These are phyloP conservation scores for Aproaerema taeniolella DNA, from an alignment of 2,888 invertebrate genomes.

Conservation along the genomic window DNA sequence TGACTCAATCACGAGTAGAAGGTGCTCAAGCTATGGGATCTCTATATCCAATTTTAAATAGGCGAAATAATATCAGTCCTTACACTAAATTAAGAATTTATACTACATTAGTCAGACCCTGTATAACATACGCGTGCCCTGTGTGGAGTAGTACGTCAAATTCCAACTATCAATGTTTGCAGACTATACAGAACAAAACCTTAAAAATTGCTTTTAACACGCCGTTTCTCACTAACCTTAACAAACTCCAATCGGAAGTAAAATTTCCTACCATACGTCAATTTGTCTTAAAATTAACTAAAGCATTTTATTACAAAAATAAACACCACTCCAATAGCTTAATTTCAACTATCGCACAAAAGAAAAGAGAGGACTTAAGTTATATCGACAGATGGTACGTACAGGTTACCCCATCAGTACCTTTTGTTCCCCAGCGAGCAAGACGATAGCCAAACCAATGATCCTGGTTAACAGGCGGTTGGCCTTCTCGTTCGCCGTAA, in stretches of 20 bases:
- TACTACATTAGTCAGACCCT: conserved; percentile 5
- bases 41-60: conserved; percentile 5
- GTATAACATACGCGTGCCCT: conserved; percentile 9
- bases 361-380: neutral
- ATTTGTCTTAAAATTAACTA: neutral
- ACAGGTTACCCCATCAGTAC: conserved; percentile 8
- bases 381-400: conserved; percentile 11
- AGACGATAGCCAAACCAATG: neutral
- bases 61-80: neutral
- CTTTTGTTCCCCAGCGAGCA: neutral
- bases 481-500: neutral
- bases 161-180: conserved; percentile 2
- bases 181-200: conserved; percentile 10
- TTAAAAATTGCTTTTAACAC: conserved; percentile 10
- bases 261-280: neutral
- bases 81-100: conserved; percentile 4
- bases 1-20: neutral
- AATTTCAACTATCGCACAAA: conserved; percentile 2
- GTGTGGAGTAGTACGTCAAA: conserved; percentile 10
- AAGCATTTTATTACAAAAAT: neutral
- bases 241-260: neutral
- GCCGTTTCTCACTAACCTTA: conserved; percentile 2
- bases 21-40: conserved; percentile 1
- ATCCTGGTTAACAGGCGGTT: neutral
- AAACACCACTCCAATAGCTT: neutral